Evolutionary conservation across 2,797 vertebrate species (phyloP).

Genomic region (Falco naumanni): DNA sequence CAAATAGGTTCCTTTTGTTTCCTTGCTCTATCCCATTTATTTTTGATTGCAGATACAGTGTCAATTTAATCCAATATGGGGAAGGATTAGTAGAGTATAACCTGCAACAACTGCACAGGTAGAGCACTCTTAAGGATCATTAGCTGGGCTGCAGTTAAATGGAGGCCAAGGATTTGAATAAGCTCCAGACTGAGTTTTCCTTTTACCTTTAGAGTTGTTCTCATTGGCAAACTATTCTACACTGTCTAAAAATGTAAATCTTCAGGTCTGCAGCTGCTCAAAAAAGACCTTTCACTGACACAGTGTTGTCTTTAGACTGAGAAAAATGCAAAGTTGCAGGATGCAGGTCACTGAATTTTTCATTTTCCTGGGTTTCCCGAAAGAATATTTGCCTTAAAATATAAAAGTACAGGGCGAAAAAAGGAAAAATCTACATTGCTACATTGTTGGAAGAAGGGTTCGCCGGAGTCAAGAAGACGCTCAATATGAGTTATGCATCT

Average conservation of each 20-base stretch:
- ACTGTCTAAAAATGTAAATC: constrained; percentile 7
- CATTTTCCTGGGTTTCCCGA: no score
- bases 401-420: neutral
- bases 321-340: neutral
- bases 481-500: no score
- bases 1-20: neutral
- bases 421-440: neutral
- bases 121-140: neutral
- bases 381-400: neutral
- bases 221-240: neutral
- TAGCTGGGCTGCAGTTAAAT: neutral
- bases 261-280: constrained; percentile 16
- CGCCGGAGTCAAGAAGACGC: no score
- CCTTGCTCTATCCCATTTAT: neutral
- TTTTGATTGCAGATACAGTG: neutral
- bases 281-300: constrained; percentile 27
- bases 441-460: no score
- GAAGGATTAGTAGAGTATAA: neutral
- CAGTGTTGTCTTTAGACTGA: neutral
- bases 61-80: neutral
- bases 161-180: neutral
- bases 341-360: neutral
- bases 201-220: neutral
- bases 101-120: neutral
- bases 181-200: neutral